These are phyloP conservation scores for Limnephilus marmoratus DNA, from an alignment of 2,888 invertebrate genomes.

Conservation along the genomic window DNA sequence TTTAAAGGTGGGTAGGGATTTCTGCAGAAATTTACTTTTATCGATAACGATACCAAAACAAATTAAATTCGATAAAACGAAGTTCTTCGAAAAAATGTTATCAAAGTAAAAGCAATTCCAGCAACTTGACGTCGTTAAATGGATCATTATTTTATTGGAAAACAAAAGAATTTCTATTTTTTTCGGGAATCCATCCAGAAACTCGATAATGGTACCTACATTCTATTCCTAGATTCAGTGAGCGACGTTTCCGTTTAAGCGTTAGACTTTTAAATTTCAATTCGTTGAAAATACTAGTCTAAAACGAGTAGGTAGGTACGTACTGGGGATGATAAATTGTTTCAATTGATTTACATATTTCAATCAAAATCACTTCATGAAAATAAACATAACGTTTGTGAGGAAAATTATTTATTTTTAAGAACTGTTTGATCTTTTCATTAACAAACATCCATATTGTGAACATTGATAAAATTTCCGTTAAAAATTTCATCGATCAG, in stretches of 20 bases:
- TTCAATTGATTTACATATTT: background rate
- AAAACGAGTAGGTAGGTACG: background rate
- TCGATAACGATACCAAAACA: too few relatives aligned
- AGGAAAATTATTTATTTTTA: background rate
- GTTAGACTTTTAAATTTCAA: background rate
- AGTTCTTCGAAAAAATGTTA: background rate
- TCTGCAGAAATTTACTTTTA: too few relatives aligned
- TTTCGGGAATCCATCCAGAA: background rate
- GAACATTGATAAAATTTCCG: too few relatives aligned
- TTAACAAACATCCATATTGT: background rate
- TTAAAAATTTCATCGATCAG: too few relatives aligned
- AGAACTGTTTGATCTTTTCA: background rate
- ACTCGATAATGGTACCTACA: background rate
- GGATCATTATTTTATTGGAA: background rate
- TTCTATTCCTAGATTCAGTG: too few relatives aligned
- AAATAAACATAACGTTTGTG: background rate
- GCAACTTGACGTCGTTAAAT: background rate
- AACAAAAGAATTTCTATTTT: background rate
- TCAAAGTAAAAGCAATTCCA: background rate
- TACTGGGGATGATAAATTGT: background rate
- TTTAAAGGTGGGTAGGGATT: too few relatives aligned
- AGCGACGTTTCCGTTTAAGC: background rate
- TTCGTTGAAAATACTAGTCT: background rate
- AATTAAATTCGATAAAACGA: too few relatives aligned
- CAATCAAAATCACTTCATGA: background rate